Evolutionary conservation across 1,140 invertebrate species (phyloP).

Genomic region (Scaptodrosophila lebanonensis): DNA sequence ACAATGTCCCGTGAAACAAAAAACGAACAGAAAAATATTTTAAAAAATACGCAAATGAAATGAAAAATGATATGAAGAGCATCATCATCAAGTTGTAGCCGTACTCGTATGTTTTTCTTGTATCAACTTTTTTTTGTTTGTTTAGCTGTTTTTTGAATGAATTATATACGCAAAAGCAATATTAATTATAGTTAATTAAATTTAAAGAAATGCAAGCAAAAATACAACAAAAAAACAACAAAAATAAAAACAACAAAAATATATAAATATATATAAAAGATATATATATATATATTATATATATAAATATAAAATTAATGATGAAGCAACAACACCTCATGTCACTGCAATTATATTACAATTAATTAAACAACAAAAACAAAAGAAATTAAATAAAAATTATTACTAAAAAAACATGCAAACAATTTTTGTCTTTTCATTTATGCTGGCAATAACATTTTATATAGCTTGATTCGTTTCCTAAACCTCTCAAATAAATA

Average conservation of each 20-base stretch:
- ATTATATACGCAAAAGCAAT: constrained; percentile 73
- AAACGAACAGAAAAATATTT: constrained; percentile 7
- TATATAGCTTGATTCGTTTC: no score
- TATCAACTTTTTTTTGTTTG: constrained; percentile 54
- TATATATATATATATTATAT: constrained; percentile 33
- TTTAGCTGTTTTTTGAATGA: constrained; percentile 72
- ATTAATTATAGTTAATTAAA: constrained; percentile 76
- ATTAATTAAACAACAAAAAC: constrained; percentile 72
- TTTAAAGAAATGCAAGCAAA: constrained; percentile 51
- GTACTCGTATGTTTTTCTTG: no score
- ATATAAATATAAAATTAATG: constrained; percentile 61
- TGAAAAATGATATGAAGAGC: no score
- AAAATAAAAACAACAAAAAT: constrained; percentile 24
- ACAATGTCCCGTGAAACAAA: constrained; percentile 24
- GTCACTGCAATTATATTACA: constrained; percentile 74
- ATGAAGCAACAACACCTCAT: constrained; percentile 73
- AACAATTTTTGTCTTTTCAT: no score
- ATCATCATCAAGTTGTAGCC: no score
- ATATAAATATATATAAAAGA: constrained; percentile 5
- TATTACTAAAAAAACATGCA: constrained; percentile 61
- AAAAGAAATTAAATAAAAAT: constrained; percentile 73
- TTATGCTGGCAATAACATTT: no score
- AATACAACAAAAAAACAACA: constrained; percentile 20
- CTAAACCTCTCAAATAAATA: no score
- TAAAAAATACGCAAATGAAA: constrained; percentile 17